Conservation (phyloP, 2,888 invertebrate species). For the Agrotis segetum region DNA sequence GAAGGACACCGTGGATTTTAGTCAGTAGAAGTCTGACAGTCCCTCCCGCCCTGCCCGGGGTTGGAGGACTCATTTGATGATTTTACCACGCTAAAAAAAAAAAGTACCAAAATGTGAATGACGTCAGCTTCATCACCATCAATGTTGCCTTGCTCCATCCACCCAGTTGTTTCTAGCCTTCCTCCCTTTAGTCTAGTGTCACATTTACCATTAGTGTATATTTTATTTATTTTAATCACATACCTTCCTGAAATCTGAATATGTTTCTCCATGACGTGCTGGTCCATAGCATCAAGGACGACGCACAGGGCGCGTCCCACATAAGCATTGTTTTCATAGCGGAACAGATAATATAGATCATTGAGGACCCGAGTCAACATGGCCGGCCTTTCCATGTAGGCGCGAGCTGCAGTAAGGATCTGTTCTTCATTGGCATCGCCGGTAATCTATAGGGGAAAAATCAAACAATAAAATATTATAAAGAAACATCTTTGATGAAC, state of each 20-base stretch:
- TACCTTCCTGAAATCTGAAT: constrained; percentile 98
- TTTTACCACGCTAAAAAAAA: no score
- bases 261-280: constrained; percentile 96
- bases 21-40: no score
- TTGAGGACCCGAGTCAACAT: constrained; percentile 96
- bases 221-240: constrained; percentile 28
- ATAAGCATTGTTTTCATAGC: constrained; percentile 95
- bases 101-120: no score
- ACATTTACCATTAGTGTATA: no score
- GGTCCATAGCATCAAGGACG: constrained; percentile 97
- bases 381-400: constrained; percentile 96
- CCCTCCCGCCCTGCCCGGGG: no score
- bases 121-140: no score
- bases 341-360: constrained; percentile 96
- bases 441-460: constrained; percentile 92
- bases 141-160: no score
- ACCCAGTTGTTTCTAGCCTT: no score
- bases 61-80: no score
- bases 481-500: neutral
- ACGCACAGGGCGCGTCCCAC: constrained; percentile 94
- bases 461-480: neutral
- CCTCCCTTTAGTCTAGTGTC: no score
- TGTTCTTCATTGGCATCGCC: constrained; percentile 98
- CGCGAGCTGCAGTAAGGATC: constrained; percentile 95
- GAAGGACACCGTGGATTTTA: no score